These are phyloP conservation scores for Samia ricini DNA, from an alignment of 1,140 invertebrate genomes.

Conservation along the genomic window DNA sequence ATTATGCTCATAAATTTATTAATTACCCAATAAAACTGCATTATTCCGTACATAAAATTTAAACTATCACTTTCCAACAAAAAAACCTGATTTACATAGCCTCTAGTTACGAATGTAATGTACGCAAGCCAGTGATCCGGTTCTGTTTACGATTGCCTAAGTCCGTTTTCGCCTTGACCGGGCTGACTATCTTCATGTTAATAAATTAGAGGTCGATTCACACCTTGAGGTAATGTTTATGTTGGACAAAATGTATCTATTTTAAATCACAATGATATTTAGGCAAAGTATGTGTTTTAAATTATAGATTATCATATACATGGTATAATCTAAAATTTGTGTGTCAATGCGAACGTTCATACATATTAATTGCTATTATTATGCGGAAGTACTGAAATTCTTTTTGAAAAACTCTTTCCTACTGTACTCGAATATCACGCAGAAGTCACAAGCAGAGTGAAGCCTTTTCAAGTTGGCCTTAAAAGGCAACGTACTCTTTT, in stretches of 20 bases:
- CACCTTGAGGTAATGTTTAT: neutral
- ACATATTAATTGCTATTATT: too few relatives aligned
- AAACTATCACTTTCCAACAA: neutral
- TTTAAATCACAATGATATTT: neutral
- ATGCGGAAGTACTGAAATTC: too few relatives aligned
- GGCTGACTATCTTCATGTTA: constrained; percentile 4
- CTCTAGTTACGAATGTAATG: neutral
- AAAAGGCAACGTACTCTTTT: too few relatives aligned
- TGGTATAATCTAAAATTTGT: neutral
- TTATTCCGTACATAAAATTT: neutral
- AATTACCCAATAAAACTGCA: neutral
- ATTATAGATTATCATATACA: too few relatives aligned
- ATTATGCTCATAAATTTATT: too few relatives aligned
- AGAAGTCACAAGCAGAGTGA: too few relatives aligned
- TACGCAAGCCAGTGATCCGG: neutral
- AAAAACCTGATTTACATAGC: neutral
- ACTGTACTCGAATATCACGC: too few relatives aligned
- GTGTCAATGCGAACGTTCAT: neutral
- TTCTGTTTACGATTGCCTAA: constrained; percentile 4
- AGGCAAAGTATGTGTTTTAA: too few relatives aligned
- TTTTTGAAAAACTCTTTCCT: too few relatives aligned
- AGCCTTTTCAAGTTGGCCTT: too few relatives aligned
- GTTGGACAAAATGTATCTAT: neutral
- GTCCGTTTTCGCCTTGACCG: constrained; percentile 4
- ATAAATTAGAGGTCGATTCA: neutral